Evolutionary conservation across 2,888 invertebrate genomes (phyloP), one percentile per base, ranked within the genome.

Genomic region (Lapara coniferarum): DNA sequence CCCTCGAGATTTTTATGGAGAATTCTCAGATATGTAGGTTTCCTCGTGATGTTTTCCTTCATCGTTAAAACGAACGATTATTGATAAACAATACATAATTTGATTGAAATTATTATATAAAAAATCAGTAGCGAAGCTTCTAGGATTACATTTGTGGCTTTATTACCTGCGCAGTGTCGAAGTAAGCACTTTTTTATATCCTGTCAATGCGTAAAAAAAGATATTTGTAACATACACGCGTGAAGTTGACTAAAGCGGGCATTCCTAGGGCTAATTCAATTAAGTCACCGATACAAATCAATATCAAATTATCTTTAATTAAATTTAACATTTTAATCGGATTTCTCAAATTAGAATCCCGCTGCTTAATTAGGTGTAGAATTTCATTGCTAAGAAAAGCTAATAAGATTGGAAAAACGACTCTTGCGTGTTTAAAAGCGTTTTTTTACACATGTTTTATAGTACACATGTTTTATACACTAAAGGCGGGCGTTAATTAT

Each of bases 301-400:
- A 19, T 55, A 55, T 55, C 19, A 10, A 19, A 55, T 55, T 55
- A 55, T 55, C 55, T n/a, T 19, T 55, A 55, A 55, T 55, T 55
- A 55, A 55, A 55, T 55, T 55, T 16, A 55, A n/a, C 55, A 55
- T 55, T 19, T 55, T 55, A 55, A 55, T 55, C 55, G 55, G 55
- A 19, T 55, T 55, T 19, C 55, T 55, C 10, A 55, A 55, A 16
- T 19, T 19, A 19, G 19, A 14, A 55, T 37, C 16, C n/a, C n/a
- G 55, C 1, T 55, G 53, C 7, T 16, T 55, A 16, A 16, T 55
- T 16, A 10, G 53, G 53, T 55, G 55, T 55, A 10, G 19, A 19
- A 55, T 19, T 55, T 55, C 55, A 1, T 3, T 19, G 19, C 3
- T 53, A n/a, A 53, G 16, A 53, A 16, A 53, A 53, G n/a, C 53